Evolutionary conservation across 1,140 invertebrate species (phyloP), one percentile per base, ranked within the genome.

Genomic region (Drosophila simulans): DNA sequence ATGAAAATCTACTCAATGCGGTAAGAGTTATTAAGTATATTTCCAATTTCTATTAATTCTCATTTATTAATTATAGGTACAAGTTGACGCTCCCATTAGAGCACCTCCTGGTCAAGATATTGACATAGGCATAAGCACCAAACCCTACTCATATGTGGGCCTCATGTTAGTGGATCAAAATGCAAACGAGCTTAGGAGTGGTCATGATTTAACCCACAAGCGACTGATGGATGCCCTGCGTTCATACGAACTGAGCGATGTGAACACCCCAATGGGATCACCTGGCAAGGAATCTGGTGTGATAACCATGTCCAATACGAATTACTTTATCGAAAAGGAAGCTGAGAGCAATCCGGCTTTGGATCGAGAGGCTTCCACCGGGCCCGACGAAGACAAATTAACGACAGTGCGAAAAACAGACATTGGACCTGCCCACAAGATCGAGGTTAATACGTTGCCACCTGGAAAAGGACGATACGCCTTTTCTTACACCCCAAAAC

Each of bases 111-210:
- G 96, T 1, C 94, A 95, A 37, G 94, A 95, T 31, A 94, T 98
- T 5, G 95, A 96, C 72, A 93, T 98, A 0, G 94, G 94, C 1
- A 94, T 98, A 5, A 94, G 94, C 39, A 95, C 97, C 0, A 96
- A 96, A 84, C 96, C 97, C 1, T 96, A 97, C 91, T 98, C 97
- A 2, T 96, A 96, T 80, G 95, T 99, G 65, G 97, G 97, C 55
- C 91, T 99, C 13, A 93, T 98, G 80, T 96, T 96, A 2, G 95
- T 98, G 12, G 98, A 99, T 93, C 97, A 98, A 91, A 97, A 97
- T 93, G 95, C 97, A 0, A 88, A 96, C 1, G 85, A 96, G 1
- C 92, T 98, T 5, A 95, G 95, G 79, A 94, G 93, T 89, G 94
- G 77, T 3, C 80, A 92, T 27, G 91, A 92, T 43, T 43, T 92